These are phyloP conservation scores for Alosa alosa DNA, from an alignment of 2,113 vertebrate genomes.

Conservation along the genomic window DNA sequence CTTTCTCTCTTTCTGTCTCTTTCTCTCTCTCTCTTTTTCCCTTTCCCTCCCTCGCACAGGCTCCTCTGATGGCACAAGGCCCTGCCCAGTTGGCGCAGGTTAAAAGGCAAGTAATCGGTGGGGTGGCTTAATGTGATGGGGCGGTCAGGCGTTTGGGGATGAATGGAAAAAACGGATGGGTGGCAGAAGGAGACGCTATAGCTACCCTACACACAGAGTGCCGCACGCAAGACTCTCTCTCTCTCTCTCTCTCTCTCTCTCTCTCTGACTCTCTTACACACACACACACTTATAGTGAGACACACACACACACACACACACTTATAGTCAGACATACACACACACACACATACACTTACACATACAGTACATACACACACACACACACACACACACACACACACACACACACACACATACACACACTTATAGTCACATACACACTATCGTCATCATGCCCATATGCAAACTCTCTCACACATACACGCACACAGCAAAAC, in stretches of 20 bases:
- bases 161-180: constrained; percentile 2
- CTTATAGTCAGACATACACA: background rate
- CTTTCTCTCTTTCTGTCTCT: background rate
- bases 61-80: constrained; percentile 1
- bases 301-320: background rate
- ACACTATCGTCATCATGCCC: background rate
- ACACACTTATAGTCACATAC: background rate
- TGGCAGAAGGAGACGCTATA: background rate
- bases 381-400: background rate
- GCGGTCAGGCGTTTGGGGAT: constrained; percentile 2
- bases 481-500: background rate
- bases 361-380: too few species aligned
- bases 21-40: constrained; percentile 4
- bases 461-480: background rate
- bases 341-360: background rate
- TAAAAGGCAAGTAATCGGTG: background rate
- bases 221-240: background rate
- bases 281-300: background rate
- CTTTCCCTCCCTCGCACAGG: background rate
- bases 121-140: constrained; percentile 14
- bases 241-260: background rate
- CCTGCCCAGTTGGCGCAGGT: constrained; percentile 8
- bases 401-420: background rate
- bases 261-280: too few species aligned
- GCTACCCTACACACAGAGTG: background rate